Evolutionary conservation across 2,797 vertebrate species (phyloP), one percentile per base, ranked within the genome.

Genomic region (Siniperca scherzeri): DNA sequence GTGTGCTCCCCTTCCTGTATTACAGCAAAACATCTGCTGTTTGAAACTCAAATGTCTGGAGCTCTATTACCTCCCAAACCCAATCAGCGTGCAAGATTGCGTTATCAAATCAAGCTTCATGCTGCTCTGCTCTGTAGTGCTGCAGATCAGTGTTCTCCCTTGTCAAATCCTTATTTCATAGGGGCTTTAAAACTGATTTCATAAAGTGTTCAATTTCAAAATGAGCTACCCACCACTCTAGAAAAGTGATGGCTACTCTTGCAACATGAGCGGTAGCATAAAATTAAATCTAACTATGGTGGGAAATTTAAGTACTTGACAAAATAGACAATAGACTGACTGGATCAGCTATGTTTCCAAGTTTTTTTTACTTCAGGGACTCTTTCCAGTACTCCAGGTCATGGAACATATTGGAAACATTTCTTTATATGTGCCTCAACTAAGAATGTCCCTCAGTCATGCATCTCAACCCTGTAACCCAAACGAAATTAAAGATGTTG

Each of bases 1-100:
- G 70, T 21, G n/a, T 14, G n/a, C 77, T 70, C 50, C 69, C 55
- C 82, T 92, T 88, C 91, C 90, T 91, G 82, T 88, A 88, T 92
- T 86, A 82, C 89, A 84, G 91, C 82, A 83, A 92, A 94, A 94
- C 94, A 95, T 93, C 94, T 95, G 94, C 90, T 83, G 88, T 82
- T 91, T 85, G 78, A 91, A 89, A 84, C 89, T 80, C 80, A 88
- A 93, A 91, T 64, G 90, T 92, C 91, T 90, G 88, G 84, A 86
- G 87, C 84, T 83, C 78, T 73, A 91, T 93, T 93, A 85, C 88
- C 73, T 89, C 88, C 86, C 88, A 91, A 94, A 96, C 92, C 88
- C 91, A 95, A 95, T 96, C 94, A 94, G 92, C 30, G 65, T 62
- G 86, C 83, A 81, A 93, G 90, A 95, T 92, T 91, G 91, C 87